Evolutionary conservation across 2,888 invertebrate species (phyloP).

Genomic region (Andrena hattorfiana): DNA sequence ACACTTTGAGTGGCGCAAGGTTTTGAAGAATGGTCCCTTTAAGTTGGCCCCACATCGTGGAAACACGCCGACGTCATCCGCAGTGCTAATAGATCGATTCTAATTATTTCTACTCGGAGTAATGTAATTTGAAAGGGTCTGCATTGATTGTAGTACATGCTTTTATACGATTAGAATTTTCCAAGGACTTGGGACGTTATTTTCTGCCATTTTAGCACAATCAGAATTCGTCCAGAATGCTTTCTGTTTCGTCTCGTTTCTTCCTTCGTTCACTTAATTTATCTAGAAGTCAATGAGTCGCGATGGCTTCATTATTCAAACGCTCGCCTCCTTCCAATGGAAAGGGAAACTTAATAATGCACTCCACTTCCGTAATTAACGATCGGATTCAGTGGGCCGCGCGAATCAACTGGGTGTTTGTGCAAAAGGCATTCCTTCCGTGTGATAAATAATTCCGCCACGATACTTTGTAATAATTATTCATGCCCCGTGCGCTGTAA

Average conservation of each 20-base stretch:
- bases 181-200: not conserved
- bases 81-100: no score
- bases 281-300: slow-evolving; percentile 5
- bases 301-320: slow-evolving; percentile 13
- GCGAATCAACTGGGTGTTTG: not conserved
- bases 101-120: no score
- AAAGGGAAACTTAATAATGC: slow-evolving; percentile 23
- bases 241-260: not conserved
- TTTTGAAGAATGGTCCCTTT: no score
- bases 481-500: not conserved
- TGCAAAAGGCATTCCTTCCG: not conserved
- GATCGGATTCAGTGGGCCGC: not conserved
- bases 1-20: no score
- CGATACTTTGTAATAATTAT: slow-evolving; percentile 11
- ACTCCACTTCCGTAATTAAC: slow-evolving; percentile 25
- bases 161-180: no score
- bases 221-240: not conserved
- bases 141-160: no score
- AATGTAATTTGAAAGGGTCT: no score
- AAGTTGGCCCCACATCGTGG: no score
- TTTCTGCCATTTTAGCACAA: not conserved
- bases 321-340: not conserved
- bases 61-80: no score
- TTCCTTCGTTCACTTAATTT: not conserved
- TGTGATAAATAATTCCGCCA: slow-evolving; percentile 24